Evolutionary conservation across 2,113 vertebrate genomes (phyloP), one percentile per base, ranked within the genome.

Genomic region (Rhynchomys soricoides): DNA sequence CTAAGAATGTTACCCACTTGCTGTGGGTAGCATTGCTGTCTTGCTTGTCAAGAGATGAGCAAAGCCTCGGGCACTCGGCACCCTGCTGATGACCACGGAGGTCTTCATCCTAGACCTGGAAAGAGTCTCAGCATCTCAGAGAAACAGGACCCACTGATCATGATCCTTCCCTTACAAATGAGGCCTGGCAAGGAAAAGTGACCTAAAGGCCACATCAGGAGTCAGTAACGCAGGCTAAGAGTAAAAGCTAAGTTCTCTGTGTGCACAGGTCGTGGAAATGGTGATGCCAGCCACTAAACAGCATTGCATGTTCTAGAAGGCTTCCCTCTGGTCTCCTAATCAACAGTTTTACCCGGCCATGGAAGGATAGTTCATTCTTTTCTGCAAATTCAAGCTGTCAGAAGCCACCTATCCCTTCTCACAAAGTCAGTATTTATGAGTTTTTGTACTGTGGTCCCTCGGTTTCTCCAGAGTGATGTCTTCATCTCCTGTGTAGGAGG

Each of bases 371-470:
- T 86, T 73, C 43, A 40, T 66, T 66, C 50, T 81, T 90, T 92
- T 89, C 21, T 73, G 68, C 91, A 89, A 70, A 91, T 95, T 78
- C 17, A 75, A 3, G 64, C 91, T 71, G 66, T 91, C 86, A 50
- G 55, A 96, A 75, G 59, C 68, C 68, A 55, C 34, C 66, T 66
- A 37, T 22, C 7, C n/a, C 45, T 88, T 8, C 66, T 45, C 21
- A 40, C 43, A 50, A 37, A 75, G 68, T 83, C 62, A 68, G 0
- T 16, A n/a, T 82, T 68, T 86, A 0, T 5, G 83, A 6, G 24
- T 89, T 82, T 96, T 96, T 37, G 26, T 29, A 1, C 37, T 48
- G 71, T 40, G 34, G 34, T 22, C 50, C 45, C 55, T 77, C 40
- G 13, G 0, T 50, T 82, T 74, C 31, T 26, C 34, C 16, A 57